Evolutionary conservation across 2,113 vertebrate species (phyloP).

Genomic region (Ammospiza nelsoni): DNA sequence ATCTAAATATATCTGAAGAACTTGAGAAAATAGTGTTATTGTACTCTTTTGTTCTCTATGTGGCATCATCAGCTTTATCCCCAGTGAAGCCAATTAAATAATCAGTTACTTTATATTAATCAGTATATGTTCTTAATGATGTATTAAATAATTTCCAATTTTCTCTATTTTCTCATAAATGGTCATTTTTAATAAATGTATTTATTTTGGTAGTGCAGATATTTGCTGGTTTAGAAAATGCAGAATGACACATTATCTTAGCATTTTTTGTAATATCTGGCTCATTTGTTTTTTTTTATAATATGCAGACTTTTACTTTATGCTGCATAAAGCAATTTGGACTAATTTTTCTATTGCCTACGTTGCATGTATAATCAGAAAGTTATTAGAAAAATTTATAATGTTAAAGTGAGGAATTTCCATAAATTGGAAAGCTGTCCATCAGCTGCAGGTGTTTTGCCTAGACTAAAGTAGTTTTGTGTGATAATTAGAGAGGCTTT

Average conservation of each 20-base stretch:
- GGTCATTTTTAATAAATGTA: conserved; percentile 29
- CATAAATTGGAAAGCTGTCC: neutral
- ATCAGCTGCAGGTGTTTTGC: neutral
- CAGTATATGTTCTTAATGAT: conserved; percentile 61
- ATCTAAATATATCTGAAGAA: conserved; percentile 34
- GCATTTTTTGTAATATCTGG: neutral
- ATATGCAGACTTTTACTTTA: neutral
- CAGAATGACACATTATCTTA: neutral
- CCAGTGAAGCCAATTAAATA: conserved; percentile 41
- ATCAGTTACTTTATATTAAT: conserved; percentile 63
- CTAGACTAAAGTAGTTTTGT: neutral
- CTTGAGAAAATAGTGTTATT: neutral
- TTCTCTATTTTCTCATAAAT: conserved; percentile 56
- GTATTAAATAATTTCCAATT: conserved; percentile 21
- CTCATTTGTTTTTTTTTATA: neutral
- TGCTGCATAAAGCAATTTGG: neutral
- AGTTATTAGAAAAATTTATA: neutral
- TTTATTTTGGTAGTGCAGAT: conserved; percentile 36
- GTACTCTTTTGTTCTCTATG: neutral
- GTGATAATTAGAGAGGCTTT: neutral
- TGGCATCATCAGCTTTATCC: conserved; percentile 49
- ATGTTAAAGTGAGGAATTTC: neutral
- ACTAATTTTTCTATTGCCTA: neutral
- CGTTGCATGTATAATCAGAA: neutral
- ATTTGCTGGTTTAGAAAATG: conserved; percentile 16